Evolutionary conservation across 2,113 vertebrate species (phyloP), one percentile per base, ranked within the genome.

Genomic region (Pluvialis apricaria): DNA sequence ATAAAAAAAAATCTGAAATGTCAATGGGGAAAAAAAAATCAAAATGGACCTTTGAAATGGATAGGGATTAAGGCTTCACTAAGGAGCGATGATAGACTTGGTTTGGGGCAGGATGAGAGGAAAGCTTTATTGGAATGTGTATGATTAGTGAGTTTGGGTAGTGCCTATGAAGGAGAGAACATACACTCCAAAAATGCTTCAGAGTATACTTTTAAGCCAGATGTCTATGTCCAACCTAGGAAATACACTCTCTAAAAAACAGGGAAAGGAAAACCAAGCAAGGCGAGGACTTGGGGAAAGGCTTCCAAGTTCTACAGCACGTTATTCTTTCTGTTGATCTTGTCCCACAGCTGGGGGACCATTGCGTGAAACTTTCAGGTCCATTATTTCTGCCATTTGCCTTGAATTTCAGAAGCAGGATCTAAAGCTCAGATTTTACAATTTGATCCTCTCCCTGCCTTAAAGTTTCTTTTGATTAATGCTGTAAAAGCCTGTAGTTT

Each of bases 381-480:
- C 77, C 34, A 19, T 92, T 92, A 65, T 92, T 92, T 90, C 84
- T 91, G 75, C 88, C 57, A 49, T 58, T 95, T 3, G 0, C 75
- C 92, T 93, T 90, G 78, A 97, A 77, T 93, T 95, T 95, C 85
- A 91, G 66, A 91, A 90, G 84, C 28, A 80, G 58, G 45, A 94
- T 91, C 78, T 91, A 72, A 94, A 82, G 75, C 70, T 89, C 66
- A 87, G 75, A 65, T 82, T 94, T 85, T 94, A 80, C 45, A 80
- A 87, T 96, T 73, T 85, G 86, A 87, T 94, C 86, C 36, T 94
- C 47, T 92, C 70, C 15, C 40, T 92, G 52, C 86, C 86, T 96
- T 70, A 77, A 95, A 61, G 54, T 92, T 95, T 91, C 75, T 95
- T 95, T 96, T 91, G 89, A 91, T 95, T 94, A 89, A 85, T 85